A percentile compares a stretch with the other conserved stretches of the same genome.
phyloP scores from a whole-genome alignment of 2,797 vertebrate species.

The Eidolon dupreanum region DNA sequence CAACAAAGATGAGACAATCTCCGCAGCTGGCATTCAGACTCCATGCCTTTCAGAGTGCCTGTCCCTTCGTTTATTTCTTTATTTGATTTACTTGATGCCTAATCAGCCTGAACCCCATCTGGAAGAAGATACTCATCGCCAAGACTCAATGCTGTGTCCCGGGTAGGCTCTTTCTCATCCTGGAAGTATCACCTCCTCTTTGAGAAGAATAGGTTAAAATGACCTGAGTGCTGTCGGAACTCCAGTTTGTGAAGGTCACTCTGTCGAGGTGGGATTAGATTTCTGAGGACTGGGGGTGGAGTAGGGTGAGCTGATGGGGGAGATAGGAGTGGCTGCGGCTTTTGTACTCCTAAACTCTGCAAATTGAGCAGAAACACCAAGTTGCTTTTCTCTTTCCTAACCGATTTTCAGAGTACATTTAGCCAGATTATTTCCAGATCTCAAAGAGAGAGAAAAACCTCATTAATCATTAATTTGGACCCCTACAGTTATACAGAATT shows the following conservation, averaged over 20 bases:
- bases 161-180: background rate
- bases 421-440: constrained; percentile 16
- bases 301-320: accelerated
- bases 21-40: background rate
- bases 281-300: background rate
- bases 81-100: background rate
- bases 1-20: background rate
- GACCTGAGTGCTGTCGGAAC: accelerated
- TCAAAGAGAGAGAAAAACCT: constrained; percentile 18
- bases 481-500: constrained; percentile 31
- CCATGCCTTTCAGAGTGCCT: background rate
- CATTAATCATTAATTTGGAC: constrained; percentile 64
- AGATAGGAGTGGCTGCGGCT: accelerated
- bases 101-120: background rate
- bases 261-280: background rate
- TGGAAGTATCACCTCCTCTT: background rate
- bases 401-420: background rate
- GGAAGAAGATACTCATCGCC: background rate
- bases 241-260: accelerated
- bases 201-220: background rate
- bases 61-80: background rate
- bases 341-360: background rate
- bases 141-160: background rate
- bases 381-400: background rate
- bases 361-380: background rate